Percentiles rank a stretch among this genome's conserved stretches.
These are phyloP conservation scores for Natrix natrix DNA, from an alignment of 2,797 vertebrate species.

Conservation along the genomic window DNA sequence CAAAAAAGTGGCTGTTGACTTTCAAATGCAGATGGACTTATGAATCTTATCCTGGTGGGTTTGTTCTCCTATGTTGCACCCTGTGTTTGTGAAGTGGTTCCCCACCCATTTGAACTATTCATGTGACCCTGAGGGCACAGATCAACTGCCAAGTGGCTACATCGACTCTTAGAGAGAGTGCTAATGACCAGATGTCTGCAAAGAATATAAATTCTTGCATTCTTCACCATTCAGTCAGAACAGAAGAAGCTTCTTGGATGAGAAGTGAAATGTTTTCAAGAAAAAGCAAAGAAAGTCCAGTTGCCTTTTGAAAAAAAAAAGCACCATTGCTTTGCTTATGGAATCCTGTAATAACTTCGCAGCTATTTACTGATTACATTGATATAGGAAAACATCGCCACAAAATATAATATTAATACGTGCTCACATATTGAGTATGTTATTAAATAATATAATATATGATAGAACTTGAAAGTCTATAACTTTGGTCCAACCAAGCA, in stretches of 20 bases:
- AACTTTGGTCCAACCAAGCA: not conserved
- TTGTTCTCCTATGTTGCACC: not conserved
- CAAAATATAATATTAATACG: not conserved
- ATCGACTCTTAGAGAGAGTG: not conserved
- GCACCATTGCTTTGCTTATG: not conserved
- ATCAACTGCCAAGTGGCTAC: not conserved
- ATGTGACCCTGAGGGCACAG: not conserved
- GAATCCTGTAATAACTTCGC: not conserved
- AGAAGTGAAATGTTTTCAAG: not conserved
- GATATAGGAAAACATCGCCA: not conserved
- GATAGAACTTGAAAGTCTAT: not conserved
- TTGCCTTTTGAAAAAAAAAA: not conserved
- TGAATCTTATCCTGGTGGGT: too few relatives aligned
- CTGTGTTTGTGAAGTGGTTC: not conserved
- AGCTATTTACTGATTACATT: not conserved
- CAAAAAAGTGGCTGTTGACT: too few relatives aligned
- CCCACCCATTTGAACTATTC: not conserved
- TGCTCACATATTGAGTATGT: not conserved
- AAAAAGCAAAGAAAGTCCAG: not conserved
- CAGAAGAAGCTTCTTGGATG: not conserved
- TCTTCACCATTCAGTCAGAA: not conserved
- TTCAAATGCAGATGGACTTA: too few relatives aligned
- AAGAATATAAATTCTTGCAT: not conserved
- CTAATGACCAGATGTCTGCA: not conserved
- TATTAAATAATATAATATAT: not conserved